Evolutionary conservation across 2,888 invertebrate genomes (phyloP).

Genomic region (Augochlorella aurata): DNA sequence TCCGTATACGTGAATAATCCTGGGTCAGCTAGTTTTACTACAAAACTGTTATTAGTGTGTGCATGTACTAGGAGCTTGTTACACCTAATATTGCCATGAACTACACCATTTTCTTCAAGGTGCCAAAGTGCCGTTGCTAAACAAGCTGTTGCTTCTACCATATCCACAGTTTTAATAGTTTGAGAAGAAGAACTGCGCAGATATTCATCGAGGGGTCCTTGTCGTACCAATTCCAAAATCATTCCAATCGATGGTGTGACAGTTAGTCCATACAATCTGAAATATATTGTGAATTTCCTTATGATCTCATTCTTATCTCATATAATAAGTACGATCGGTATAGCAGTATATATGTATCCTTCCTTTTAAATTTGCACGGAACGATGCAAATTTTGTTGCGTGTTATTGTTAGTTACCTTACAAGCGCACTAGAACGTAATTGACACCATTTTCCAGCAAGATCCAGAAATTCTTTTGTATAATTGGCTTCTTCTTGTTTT

Average conservation of each 20-base stretch:
- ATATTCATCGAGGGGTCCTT: constrained; percentile 90
- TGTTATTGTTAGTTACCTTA: constrained; percentile 80
- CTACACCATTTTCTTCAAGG: constrained; percentile 90
- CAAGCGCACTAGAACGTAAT: constrained; percentile 89
- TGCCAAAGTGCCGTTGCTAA: constrained; percentile 94
- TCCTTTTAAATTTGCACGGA: neutral
- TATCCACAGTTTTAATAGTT: constrained; percentile 86
- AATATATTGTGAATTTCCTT: neutral
- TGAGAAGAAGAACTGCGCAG: constrained; percentile 82
- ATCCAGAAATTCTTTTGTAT: constrained; percentile 88
- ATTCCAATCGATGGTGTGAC: constrained; percentile 90
- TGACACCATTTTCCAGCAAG: constrained; percentile 91
- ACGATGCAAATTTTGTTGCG: no score
- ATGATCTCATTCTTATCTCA: neutral
- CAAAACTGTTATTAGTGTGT: constrained; percentile 87
- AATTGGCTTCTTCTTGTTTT: constrained; percentile 83
- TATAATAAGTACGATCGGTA: no score
- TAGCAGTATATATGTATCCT: no score
- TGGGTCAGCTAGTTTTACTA: constrained; percentile 92
- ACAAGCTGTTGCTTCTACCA: constrained; percentile 91
- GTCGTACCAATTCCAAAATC: constrained; percentile 90
- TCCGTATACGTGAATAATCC: constrained; percentile 84
- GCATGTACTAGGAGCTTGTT: constrained; percentile 90
- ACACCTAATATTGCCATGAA: constrained; percentile 93
- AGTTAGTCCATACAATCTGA: constrained; percentile 89